Conservation (phyloP, 2,888 invertebrate genomes). For the Leuctra nigra region DNA sequence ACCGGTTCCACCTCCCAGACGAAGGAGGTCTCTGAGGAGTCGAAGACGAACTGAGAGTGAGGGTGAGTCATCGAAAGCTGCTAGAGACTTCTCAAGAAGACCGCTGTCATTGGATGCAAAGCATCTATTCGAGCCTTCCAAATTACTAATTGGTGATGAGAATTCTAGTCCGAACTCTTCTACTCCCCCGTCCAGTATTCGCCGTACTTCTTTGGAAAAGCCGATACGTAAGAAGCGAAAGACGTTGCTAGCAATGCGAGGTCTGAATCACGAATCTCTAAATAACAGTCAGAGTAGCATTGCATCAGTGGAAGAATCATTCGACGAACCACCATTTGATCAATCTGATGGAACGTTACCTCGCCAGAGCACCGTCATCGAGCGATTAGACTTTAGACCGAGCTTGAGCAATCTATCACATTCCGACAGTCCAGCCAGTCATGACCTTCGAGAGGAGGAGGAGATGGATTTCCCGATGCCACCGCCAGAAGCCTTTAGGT, state of each 20-base stretch:
- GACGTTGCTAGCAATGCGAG: constrained; percentile 31
- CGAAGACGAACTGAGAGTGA: constrained; percentile 27
- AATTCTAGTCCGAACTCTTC: constrained; percentile 28
- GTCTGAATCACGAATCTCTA: constrained; percentile 18
- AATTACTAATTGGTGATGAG: constrained; percentile 20
- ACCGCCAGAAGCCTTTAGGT: constrained; percentile 1
- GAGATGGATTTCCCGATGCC: neutral
- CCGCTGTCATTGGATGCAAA: neutral
- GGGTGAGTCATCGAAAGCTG: constrained; percentile 19
- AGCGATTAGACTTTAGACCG: constrained; percentile 16
- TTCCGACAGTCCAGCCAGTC: neutral
- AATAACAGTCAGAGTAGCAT: constrained; percentile 18
- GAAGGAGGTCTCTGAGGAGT: constrained; percentile 8
- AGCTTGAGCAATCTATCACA: neutral
- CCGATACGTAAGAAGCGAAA: constrained; percentile 32
- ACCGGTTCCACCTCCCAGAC: constrained; percentile 19
- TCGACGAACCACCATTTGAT: constrained; percentile 28
- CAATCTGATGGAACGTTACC: constrained; percentile 14
- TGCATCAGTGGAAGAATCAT: constrained; percentile 23
- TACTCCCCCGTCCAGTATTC: neutral
- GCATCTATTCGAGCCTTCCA: neutral
- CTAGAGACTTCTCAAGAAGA: neutral
- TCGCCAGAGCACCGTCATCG: constrained; percentile 27
- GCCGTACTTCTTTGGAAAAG: constrained; percentile 24
- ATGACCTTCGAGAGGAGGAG: neutral